phyloP scores from a whole-genome alignment of 2,888 invertebrate genomes.

The Gnatocerus cornutus region DNA sequence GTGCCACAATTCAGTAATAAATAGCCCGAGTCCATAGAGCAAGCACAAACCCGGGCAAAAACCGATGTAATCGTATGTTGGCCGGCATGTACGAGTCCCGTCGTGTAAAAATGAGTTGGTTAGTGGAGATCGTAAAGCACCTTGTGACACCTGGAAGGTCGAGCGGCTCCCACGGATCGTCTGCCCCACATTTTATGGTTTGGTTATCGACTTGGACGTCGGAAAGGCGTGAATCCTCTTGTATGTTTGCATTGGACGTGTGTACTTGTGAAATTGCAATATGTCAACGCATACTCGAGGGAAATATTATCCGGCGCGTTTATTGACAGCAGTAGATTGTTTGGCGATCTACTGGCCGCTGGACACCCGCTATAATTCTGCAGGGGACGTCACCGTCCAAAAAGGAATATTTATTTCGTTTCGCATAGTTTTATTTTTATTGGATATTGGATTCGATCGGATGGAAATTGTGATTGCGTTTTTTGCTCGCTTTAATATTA shows the following conservation, averaged over 20 bases:
- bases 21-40: slow-evolving; percentile 64
- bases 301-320: slow-evolving; percentile 71
- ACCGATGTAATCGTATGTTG: slow-evolving; percentile 67
- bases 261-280: slow-evolving; percentile 68
- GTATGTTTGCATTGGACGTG: slow-evolving; percentile 64
- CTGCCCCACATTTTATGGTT: slow-evolving; percentile 65
- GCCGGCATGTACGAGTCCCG: slow-evolving; percentile 63
- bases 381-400: slow-evolving; percentile 63
- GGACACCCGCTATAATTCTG: slow-evolving; percentile 70
- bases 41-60: slow-evolving; percentile 61
- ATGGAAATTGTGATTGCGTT: slow-evolving; percentile 64
- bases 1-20: slow-evolving; percentile 65
- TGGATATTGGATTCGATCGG: slow-evolving; percentile 67
- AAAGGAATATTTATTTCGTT: slow-evolving; percentile 68
- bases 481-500: slow-evolving; percentile 62
- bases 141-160: slow-evolving; percentile 65
- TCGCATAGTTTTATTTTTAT: slow-evolving; percentile 69
- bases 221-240: slow-evolving; percentile 49
- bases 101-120: slow-evolving; percentile 66
- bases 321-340: slow-evolving; percentile 71
- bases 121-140: slow-evolving; percentile 65
- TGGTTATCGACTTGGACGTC: slow-evolving; percentile 55
- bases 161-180: slow-evolving; percentile 55
- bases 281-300: slow-evolving; percentile 67
- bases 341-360: slow-evolving; percentile 69